Percentiles rank a stretch among this genome's conserved stretches.
phyloP scores from a whole-genome alignment of 2,888 invertebrate species.

The Fabriciana adippe region DNA sequence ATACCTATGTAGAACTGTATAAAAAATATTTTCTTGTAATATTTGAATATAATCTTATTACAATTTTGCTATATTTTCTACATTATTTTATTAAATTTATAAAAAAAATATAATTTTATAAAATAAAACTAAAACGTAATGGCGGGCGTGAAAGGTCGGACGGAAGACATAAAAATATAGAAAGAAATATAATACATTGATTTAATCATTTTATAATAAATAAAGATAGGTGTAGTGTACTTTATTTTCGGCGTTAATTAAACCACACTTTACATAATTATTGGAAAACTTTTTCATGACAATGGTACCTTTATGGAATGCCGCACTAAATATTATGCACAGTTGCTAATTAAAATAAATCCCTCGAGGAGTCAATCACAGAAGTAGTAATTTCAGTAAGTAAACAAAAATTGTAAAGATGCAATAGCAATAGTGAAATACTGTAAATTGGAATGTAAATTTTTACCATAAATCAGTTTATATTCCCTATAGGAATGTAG shows the following conservation, averaged over 20 bases:
- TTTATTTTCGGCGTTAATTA: not conserved
- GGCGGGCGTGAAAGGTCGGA: slow-evolving; percentile 35
- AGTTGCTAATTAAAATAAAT: not conserved
- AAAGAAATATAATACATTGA: not conserved
- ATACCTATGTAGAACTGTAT: slow-evolving; percentile 9
- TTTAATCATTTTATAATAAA: not conserved
- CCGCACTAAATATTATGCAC: slow-evolving; percentile 3
- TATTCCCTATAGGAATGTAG: slow-evolving; percentile 38
- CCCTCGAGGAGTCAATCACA: not conserved
- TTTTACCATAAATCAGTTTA: slow-evolving; percentile 26
- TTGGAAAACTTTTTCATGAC: slow-evolving; percentile 5
- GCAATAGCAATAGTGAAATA: slow-evolving; percentile 36
- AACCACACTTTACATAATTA: not conserved
- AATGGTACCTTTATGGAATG: slow-evolving; percentile 27
- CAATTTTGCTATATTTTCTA: not conserved
- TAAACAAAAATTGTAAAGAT: slow-evolving; percentile 21
- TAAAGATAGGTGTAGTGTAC: not conserved
- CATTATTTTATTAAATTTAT: not conserved
- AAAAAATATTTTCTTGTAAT: slow-evolving; percentile 13
- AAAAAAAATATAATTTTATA: slow-evolving; percentile 6
- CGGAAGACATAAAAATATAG: slow-evolving; percentile 32
- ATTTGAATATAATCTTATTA: not conserved
- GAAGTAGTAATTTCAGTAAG: slow-evolving; percentile 1
- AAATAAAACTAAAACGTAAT: not conserved
- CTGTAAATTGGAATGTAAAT: slow-evolving; percentile 41